phyloP scores from a whole-genome alignment of 2,888 invertebrate genomes.

The Epirrhoe tristata region DNA sequence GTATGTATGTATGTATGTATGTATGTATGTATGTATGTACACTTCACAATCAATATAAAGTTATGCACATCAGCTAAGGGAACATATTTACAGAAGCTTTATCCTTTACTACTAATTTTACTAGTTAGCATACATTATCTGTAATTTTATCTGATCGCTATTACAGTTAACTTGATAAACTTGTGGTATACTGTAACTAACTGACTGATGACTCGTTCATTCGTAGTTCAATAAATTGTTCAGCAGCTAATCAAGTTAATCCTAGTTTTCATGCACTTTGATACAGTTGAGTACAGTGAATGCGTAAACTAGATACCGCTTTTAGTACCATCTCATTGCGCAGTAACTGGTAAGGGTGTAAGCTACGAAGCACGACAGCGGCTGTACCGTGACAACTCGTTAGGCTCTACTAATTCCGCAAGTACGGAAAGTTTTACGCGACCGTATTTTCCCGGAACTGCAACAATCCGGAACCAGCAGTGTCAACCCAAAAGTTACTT shows the following conservation, averaged over 20 bases:
- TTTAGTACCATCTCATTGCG: background rate
- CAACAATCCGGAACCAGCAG: conserved; percentile 27
- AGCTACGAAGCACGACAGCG: conserved; percentile 15
- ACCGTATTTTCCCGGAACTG: conserved; percentile 28
- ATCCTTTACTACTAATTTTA: background rate
- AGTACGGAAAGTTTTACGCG: conserved; percentile 27
- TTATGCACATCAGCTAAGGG: too few species aligned
- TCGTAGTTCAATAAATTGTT: background rate
- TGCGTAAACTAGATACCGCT: background rate
- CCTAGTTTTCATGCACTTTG: background rate
- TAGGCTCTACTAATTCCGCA: conserved; percentile 31
- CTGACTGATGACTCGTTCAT: background rate
- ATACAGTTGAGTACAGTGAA: background rate
- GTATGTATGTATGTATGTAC: too few species aligned
- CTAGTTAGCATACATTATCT: background rate
- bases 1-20: too few species aligned
- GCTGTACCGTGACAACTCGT: conserved; percentile 25
- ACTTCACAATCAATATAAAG: too few species aligned
- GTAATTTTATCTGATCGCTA: background rate
- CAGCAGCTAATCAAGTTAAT: background rate
- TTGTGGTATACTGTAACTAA: too few species aligned
- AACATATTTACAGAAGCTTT: background rate
- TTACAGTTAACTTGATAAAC: background rate
- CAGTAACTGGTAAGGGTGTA: conserved; percentile 3
- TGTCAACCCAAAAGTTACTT: conserved; percentile 31